Base-by-base conservation (phyloP, 1,140 invertebrate genomes). In the Heliothis subflexa region DNA sequence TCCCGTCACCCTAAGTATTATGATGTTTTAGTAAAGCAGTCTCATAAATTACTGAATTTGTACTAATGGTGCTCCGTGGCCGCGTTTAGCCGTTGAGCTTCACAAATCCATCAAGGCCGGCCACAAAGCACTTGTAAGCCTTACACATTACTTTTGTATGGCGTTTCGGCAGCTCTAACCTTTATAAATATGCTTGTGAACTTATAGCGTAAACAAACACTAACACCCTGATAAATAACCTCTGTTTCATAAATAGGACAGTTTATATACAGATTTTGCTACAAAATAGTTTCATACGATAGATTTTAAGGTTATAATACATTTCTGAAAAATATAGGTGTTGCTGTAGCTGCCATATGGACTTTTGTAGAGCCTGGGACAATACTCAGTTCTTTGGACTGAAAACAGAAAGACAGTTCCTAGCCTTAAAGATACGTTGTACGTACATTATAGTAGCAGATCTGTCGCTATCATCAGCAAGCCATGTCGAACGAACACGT, bases 121-220 rank as follows among this genome's bases (percentile, higher is more conserved):
- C 61, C 62, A 47, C 40, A 21, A 47, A 47, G 62, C 62, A 66
- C 40, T 55, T 18, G 62, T 66, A 66, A 66, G 40, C 40, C 62
- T 47, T 18, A 66, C 62, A 66, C 62, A 66, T 47, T 66, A 66
- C 62, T 66, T 66, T 47, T 47, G 62, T 66, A 66, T 47, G 40
- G 62, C 45, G 62, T 66, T 66, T 66, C 16, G 62, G 40, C 62
- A 47, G 62, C 62, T 66, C 62, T 47, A 66, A 66, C 62, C 40
- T 47, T 47, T n/a, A 66, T 40, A 21, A 66, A 66, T 66, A 66
- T 21, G 40, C 3, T 3, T 40, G 33, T 47, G 16, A 66, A 4
- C 14, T 66, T 64, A 47, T 18, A 66, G 40, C 16, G 18, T 4
- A 21, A 45, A 18, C 33, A 40, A 40, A 40, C 5, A 40, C 33